Base-by-base conservation (phyloP, 2,888 invertebrate species). In the Labia minor region DNA sequence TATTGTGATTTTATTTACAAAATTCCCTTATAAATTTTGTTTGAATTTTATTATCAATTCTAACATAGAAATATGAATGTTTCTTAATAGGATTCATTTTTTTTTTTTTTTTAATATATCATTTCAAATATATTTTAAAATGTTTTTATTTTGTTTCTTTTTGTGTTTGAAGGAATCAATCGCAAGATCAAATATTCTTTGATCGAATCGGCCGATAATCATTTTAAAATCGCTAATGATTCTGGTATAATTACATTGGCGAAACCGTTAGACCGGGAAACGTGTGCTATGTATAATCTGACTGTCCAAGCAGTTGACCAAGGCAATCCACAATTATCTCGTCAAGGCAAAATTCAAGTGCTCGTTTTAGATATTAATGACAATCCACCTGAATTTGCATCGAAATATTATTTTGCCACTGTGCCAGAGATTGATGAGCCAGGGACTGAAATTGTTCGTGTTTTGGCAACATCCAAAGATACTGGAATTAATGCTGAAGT, bases 401-500 rank as follows among this genome's bases (percentile, higher is more conserved):
- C 88, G 69, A 88, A 87, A 72, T 85, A 86, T 71, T 96, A 95
- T 78, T 84, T 83, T 72, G 88, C 89, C 19, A 80, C 83, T 61
- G 86, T 93, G 21, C 83, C 88, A 1, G 95, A 96, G 80, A 85
- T 88, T 68, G 85, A 87, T 72, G 81, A 87, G 1, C 81, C 89
- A 66, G 92, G 91, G 67, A 86, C 90, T 0, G 89, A 92, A 78
- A 86, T 97, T 14, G 85, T 89, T 16, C 83, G 86, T 72, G 90
- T 98, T 21, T 82, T 87, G 70, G 98, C 97, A n/a, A 90, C 92
- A 1, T 94, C 93, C 10, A 88, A 89, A 75, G 96, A 97, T 77
- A 87, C 90, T 61, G 96, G 96, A 33, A 84, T 93, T 70, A 97
- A 96, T 80, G 96, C 96, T 0, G 91, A 93, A 76, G 91, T 97